These are phyloP conservation scores for Falco columbarius DNA, from an alignment of 2,797 vertebrate genomes.

Conservation along the genomic window DNA sequence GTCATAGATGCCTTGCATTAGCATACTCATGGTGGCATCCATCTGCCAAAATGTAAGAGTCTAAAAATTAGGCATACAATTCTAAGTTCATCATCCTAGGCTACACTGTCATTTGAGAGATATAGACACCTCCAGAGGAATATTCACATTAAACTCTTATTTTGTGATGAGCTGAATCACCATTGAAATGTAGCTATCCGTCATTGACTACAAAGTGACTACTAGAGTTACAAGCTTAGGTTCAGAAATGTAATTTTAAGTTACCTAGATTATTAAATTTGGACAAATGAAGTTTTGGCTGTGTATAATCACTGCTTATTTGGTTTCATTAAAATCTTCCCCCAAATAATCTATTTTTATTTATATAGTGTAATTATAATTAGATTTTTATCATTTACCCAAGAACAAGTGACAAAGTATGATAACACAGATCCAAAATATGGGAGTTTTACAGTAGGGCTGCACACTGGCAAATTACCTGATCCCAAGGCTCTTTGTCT, in stretches of 20 bases:
- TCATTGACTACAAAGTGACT: neutral
- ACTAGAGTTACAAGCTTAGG: neutral
- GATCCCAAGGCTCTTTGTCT: neutral
- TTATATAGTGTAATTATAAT: neutral
- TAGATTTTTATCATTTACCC: neutral
- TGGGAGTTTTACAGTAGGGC: fast-evolving
- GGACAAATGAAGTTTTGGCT: neutral
- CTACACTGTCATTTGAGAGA: neutral
- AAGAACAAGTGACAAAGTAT: neutral
- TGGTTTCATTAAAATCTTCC: neutral
- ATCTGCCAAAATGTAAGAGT: neutral
- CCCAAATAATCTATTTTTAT: neutral
- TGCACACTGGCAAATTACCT: neutral
- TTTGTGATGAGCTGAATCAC: neutral
- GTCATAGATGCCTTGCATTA: neutral
- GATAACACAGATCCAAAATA: neutral
- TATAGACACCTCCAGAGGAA: neutral
- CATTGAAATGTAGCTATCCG: neutral
- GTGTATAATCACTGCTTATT: neutral
- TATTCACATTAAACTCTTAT: neutral
- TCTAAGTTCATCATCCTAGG: neutral
- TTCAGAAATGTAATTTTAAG: neutral
- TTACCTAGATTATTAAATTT: neutral
- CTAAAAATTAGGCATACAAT: neutral
- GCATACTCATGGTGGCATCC: neutral